Conservation (phyloP, 2,888 invertebrate genomes). For the Elysia crispata region DNA sequence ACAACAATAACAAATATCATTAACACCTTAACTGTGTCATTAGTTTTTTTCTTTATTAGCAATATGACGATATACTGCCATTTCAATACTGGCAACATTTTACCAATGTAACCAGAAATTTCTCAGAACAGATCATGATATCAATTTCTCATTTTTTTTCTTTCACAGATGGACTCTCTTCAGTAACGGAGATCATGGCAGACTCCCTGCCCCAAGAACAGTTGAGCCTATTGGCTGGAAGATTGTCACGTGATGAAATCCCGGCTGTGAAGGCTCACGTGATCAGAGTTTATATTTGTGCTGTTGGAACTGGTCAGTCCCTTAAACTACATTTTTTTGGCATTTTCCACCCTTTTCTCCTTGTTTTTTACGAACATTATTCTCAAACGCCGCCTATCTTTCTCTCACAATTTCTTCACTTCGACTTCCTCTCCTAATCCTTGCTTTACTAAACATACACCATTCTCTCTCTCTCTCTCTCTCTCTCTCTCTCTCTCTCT, state of each 20-base stretch:
- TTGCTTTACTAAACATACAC: too few relatives aligned
- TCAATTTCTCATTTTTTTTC: neutral
- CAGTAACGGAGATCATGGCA: neutral
- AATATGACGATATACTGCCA: too few relatives aligned
- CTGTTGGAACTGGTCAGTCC: constrained; percentile 62
- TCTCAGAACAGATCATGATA: too few relatives aligned
- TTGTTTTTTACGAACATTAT: neutral
- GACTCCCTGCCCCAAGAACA: neutral
- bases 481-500: constrained; percentile 10
- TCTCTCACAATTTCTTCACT: neutral
- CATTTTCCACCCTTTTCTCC: neutral
- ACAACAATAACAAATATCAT: too few relatives aligned
- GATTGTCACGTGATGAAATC: constrained; percentile 54
- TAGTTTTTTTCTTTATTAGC: too few relatives aligned
- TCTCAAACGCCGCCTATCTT: neutral
- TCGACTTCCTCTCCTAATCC: too few relatives aligned
- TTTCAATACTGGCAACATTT: too few relatives aligned
- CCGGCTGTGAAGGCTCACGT: constrained; percentile 63
- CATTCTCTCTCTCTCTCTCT: neutral
- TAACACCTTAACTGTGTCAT: too few relatives aligned
- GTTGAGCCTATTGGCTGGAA: constrained; percentile 56
- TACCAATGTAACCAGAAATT: too few relatives aligned
- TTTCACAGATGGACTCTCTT: neutral
- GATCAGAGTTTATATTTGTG: constrained; percentile 66
- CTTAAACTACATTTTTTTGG: neutral